These are phyloP conservation scores for Nothobranchius kuhntae DNA, from an alignment of 2,113 vertebrate genomes.

Conservation along the genomic window DNA sequence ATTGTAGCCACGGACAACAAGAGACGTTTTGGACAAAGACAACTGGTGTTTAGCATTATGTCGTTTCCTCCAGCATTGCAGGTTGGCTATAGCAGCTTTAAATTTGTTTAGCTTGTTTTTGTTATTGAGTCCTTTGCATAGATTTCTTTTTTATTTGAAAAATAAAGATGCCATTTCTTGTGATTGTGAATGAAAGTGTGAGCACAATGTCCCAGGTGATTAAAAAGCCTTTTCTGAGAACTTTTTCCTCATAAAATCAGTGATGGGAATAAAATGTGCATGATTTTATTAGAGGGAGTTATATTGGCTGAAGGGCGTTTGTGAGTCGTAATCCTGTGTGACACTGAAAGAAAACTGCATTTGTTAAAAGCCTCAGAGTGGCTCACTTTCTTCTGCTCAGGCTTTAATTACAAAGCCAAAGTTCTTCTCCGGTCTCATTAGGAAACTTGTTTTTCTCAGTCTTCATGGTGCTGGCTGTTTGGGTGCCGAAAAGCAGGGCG, in stretches of 20 bases:
- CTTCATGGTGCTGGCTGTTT: conserved; percentile 33
- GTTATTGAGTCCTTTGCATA: no score
- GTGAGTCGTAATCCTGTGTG: conserved; percentile 44
- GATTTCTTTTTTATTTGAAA: no score
- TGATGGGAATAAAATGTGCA: conserved; percentile 42
- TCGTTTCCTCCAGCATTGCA: no score
- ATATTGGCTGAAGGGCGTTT: conserved; percentile 26
- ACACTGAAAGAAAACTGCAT: conserved; percentile 54
- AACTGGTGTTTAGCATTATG: no score
- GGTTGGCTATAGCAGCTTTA: no score
- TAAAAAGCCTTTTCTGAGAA: conserved; percentile 6
- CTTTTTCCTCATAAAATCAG: not conserved
- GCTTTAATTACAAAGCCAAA: conserved; percentile 68
- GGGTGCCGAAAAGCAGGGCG: conserved; percentile 38
- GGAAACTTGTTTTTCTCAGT: conserved; percentile 59
- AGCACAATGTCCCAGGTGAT: conserved; percentile 11
- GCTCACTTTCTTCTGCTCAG: not conserved
- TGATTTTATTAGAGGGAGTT: conserved; percentile 46
- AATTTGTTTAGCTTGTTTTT: no score
- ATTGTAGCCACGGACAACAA: no score
- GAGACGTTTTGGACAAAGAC: no score
- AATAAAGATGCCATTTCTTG: not conserved
- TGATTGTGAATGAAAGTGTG: conserved; percentile 3
- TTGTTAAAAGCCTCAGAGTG: conserved; percentile 47
- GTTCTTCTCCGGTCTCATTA: conserved; percentile 36